These are phyloP conservation scores for Chiroxiphia lanceolata DNA, from an alignment of 2,797 vertebrate genomes.

Conservation along the genomic window DNA sequence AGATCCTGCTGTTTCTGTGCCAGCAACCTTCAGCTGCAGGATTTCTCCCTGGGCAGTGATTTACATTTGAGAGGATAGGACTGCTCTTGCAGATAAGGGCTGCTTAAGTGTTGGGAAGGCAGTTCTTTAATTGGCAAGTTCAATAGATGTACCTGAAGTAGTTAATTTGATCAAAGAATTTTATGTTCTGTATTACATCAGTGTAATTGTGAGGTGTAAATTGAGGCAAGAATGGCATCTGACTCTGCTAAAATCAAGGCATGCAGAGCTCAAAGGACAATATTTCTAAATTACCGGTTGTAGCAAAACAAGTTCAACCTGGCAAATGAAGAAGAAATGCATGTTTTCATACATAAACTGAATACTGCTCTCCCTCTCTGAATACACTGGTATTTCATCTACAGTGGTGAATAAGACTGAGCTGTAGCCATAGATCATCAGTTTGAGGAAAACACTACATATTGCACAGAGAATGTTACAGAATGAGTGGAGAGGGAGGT, in stretches of 20 bases:
- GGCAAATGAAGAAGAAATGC: not conserved
- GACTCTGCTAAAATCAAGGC: not conserved
- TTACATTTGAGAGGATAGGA: not conserved
- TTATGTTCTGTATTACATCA: not conserved
- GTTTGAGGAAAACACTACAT: not conserved
- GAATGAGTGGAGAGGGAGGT: not conserved
- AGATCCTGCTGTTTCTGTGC: not conserved
- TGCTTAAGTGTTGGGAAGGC: not conserved
- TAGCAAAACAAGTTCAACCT: not conserved
- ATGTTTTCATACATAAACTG: not conserved
- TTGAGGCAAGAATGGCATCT: not conserved
- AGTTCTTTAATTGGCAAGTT: not conserved
- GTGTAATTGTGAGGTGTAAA: not conserved
- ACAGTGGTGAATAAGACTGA: not conserved
- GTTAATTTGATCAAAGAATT: not conserved
- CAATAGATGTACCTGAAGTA: not conserved
- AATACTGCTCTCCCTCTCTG: not conserved
- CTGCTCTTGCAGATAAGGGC: not conserved
- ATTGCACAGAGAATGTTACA: not conserved
- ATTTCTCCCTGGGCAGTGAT: not conserved
- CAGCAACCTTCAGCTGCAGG: not conserved
- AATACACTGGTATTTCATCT: not conserved
- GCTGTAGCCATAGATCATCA: not conserved
- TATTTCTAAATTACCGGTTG: not conserved
- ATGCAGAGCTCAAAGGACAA: not conserved